Conservation (phyloP, 2,113 vertebrate genomes). For the Trematocara marginatum region DNA sequence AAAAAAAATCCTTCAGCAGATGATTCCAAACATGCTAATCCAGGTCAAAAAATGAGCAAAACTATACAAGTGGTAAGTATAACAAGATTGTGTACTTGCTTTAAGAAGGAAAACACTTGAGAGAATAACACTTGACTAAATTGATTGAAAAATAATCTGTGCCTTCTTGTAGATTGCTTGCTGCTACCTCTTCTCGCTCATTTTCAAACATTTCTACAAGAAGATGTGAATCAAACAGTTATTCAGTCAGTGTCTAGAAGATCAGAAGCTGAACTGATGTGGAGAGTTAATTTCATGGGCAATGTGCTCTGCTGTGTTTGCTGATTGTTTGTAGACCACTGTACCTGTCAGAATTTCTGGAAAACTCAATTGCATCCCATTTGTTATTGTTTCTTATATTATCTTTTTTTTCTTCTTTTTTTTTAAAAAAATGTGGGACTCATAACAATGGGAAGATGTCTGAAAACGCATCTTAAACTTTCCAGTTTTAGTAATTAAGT, state of each 20-base stretch:
- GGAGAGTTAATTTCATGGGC: slow-evolving; percentile 8
- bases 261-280: background rate
- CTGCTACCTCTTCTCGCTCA: background rate
- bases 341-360: background rate
- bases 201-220: background rate
- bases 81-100: background rate
- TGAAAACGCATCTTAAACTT: background rate
- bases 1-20: background rate
- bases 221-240: background rate
- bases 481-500: background rate
- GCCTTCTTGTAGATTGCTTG: background rate
- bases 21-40: background rate
- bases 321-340: background rate
- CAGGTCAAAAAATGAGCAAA: background rate
- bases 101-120: background rate
- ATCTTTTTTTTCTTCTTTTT: background rate
- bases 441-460: background rate
- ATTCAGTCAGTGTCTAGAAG: background rate
- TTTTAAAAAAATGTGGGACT: background rate
- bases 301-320: background rate
- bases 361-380: background rate
- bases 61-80: background rate
- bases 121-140: background rate
- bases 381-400: background rate
- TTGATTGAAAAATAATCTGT: background rate